phyloP scores from a whole-genome alignment of 2,888 invertebrate species.

The Rutpela maculata region DNA sequence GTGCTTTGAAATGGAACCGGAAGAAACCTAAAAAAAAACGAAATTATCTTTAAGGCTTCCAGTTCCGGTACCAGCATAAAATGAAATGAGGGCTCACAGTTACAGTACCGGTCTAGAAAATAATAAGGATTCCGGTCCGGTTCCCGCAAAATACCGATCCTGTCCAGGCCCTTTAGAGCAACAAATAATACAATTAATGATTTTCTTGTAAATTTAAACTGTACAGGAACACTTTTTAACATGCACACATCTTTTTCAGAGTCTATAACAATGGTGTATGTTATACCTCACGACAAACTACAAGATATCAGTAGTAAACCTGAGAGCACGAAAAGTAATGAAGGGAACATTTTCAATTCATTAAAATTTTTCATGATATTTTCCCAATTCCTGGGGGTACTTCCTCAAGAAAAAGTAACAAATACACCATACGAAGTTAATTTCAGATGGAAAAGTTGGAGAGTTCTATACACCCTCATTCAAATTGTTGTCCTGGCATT shows the following conservation, averaged over 20 bases:
- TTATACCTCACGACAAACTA: conserved; percentile 27
- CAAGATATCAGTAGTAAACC: background rate
- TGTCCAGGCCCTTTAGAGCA: too few species aligned
- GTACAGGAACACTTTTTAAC: too few species aligned
- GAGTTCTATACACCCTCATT: conserved; percentile 46
- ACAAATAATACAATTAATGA: too few species aligned
- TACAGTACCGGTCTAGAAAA: too few species aligned
- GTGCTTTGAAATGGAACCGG: too few species aligned
- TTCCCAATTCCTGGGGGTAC: conserved; percentile 50
- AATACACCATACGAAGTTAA: conserved; percentile 17
- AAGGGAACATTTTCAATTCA: conserved; percentile 35
- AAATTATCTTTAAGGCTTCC: too few species aligned
- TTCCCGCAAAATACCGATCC: too few species aligned
- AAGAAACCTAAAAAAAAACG: too few species aligned
- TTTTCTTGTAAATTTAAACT: too few species aligned
- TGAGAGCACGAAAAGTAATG: background rate
- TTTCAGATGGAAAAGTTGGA: conserved; percentile 55
- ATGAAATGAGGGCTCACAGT: too few species aligned
- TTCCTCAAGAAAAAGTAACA: conserved; percentile 47
- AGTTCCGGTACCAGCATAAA: too few species aligned
- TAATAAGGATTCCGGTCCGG: too few species aligned
- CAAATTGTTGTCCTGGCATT: conserved; percentile 40
- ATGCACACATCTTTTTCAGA: background rate
- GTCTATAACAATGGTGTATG: conserved; percentile 38
- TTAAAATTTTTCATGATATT: conserved; percentile 50